Evolutionary conservation across 2,797 vertebrate species (phyloP).

Genomic region (Typhlichthys subterraneus): DNA sequence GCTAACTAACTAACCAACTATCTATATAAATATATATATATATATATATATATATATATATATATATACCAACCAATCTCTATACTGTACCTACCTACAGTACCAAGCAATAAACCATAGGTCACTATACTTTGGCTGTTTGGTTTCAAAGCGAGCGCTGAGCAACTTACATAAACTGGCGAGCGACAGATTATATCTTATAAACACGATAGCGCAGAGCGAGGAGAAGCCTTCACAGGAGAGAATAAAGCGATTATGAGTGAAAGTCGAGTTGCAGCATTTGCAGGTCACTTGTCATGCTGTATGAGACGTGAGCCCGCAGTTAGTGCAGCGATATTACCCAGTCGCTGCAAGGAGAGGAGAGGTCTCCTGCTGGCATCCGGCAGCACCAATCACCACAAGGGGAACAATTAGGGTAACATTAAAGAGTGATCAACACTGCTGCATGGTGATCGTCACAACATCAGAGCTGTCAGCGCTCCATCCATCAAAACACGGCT

Average conservation of each 20-base stretch:
- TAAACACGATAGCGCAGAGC: no score
- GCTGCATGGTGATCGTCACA: slow-evolving; percentile 63
- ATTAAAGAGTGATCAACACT: slow-evolving; percentile 79
- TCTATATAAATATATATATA: no score
- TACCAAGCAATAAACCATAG: no score
- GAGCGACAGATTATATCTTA: no score
- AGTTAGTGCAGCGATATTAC: neutral
- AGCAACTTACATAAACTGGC: no score
- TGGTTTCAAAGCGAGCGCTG: no score
- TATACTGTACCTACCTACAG: no score
- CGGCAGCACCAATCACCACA: slow-evolving; percentile 63
- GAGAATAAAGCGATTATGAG: neutral
- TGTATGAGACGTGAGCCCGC: neutral
- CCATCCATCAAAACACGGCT: slow-evolving; percentile 69
- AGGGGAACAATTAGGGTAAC: slow-evolving; percentile 69
- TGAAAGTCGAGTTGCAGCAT: neutral
- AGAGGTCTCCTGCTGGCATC: slow-evolving; percentile 52
- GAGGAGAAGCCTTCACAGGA: no score
- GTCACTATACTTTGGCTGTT: no score
- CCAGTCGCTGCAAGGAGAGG: slow-evolving; percentile 16
- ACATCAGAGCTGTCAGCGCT: slow-evolving; percentile 69
- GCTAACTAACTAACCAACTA: no score
- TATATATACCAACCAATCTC: no score
- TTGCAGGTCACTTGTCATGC: neutral
- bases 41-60: no score